phyloP scores from a whole-genome alignment of 2,797 vertebrate species.

The Phaenicophaeus curvirostris region DNA sequence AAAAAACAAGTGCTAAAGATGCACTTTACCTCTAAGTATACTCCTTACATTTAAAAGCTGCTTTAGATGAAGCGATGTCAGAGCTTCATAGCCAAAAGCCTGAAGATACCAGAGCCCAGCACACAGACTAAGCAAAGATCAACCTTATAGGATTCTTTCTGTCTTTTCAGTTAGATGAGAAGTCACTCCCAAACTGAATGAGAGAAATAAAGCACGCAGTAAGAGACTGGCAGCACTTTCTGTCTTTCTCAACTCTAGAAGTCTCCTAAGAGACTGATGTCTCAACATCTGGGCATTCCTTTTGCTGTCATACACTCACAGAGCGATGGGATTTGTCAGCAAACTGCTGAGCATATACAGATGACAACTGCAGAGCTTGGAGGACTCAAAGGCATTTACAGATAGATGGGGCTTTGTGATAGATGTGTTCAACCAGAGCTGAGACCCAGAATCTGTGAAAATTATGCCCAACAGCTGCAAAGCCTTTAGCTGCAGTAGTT shows the following conservation, averaged over 20 bases:
- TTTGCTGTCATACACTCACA: slow-evolving; percentile 9
- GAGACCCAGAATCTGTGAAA: neutral
- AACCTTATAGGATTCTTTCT: neutral
- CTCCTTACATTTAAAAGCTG: neutral
- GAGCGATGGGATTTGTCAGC: slow-evolving; percentile 58
- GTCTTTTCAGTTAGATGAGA: neutral
- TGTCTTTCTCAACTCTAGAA: slow-evolving; percentile 10
- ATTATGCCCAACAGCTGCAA: neutral
- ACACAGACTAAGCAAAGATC: neutral
- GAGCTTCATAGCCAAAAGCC: neutral
- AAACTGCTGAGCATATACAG: slow-evolving; percentile 31
- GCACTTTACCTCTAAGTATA: neutral
- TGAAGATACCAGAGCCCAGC: neutral
- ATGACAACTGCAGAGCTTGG: slow-evolving; percentile 25
- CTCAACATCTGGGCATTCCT: slow-evolving; percentile 35
- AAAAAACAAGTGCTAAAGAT: neutral
- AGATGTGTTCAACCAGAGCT: neutral
- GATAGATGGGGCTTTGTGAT: neutral
- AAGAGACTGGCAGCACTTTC: neutral
- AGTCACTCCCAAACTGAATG: neutral
- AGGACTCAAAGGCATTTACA: slow-evolving; percentile 12
- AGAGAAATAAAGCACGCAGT: neutral
- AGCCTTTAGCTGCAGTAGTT: neutral
- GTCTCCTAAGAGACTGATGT: slow-evolving; percentile 5
- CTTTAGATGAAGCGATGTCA: neutral